Evolutionary conservation across 2,113 vertebrate species (phyloP).

Genomic region (Ornithorhynchus anatinus): DNA sequence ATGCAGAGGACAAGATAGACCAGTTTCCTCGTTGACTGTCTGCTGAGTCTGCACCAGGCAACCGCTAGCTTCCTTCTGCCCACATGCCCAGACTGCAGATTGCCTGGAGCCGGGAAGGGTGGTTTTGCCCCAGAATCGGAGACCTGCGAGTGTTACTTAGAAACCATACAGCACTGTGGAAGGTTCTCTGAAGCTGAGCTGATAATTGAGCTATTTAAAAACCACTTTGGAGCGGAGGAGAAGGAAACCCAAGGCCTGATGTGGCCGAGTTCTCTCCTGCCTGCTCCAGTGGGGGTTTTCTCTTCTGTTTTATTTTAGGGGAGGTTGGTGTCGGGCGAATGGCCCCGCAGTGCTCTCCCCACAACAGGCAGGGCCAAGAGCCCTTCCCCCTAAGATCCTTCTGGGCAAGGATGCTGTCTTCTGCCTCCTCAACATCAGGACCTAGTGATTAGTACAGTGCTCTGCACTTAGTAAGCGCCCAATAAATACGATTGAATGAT

Average conservation of each 20-base stretch:
- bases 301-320: background rate
- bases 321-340: background rate
- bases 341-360: background rate
- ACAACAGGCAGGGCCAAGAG: conserved; percentile 4
- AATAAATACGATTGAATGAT: no score
- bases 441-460: no score
- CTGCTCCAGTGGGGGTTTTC: background rate
- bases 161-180: conserved; percentile 12
- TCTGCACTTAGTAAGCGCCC: no score
- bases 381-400: no score
- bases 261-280: background rate
- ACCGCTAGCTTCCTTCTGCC: no score
- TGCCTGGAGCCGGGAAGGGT: conserved; percentile 2
- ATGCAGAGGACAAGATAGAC: no score
- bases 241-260: background rate
- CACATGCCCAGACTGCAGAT: background rate
- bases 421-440: no score
- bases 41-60: no score
- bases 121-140: conserved; percentile 24
- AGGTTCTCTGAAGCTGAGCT: conserved; percentile 23
- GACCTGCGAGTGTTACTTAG: conserved; percentile 21
- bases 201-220: conserved; percentile 39
- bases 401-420: no score
- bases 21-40: no score
- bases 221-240: background rate